Percentiles rank a stretch among this genome's conserved stretches.
Conservation (phyloP, 1,140 invertebrate species). For the Meloidogyne hapla region DNA sequence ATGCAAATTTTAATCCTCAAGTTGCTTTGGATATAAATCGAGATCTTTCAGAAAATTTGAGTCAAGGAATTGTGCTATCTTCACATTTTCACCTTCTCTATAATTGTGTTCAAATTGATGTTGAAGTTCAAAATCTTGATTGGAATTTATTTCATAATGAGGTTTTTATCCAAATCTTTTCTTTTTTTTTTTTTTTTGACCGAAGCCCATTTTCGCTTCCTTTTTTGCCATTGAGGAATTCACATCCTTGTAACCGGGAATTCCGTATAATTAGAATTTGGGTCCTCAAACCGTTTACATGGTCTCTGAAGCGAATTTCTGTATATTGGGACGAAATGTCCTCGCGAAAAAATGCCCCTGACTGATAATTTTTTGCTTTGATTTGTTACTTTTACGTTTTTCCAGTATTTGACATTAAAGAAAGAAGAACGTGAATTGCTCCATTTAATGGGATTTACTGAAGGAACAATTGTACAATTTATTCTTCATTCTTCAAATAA, state of each 20-base stretch:
- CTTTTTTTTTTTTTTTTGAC: not conserved
- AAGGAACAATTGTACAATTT: constrained; percentile 4
- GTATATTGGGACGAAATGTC: no score
- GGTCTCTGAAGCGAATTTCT: no score
- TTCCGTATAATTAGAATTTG: no score
- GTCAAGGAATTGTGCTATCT: constrained; percentile 33
- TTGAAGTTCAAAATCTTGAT: constrained; percentile 23
- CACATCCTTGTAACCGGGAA: no score
- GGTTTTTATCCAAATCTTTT: constrained; percentile 8
- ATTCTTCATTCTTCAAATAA: constrained; percentile 4
- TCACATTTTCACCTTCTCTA: constrained; percentile 44
- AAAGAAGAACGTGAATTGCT: constrained; percentile 33
- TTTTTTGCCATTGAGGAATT: not conserved
- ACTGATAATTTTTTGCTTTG: not conserved
- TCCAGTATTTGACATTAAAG: constrained; percentile 31
- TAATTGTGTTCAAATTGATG: constrained; percentile 43
- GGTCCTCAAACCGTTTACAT: no score
- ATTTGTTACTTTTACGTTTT: constrained; percentile 2
- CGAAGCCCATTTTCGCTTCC: not conserved
- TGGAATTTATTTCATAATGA: constrained; percentile 41
- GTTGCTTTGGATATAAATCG: constrained; percentile 32
- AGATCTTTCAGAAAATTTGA: constrained; percentile 31
- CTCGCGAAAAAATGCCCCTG: no score
- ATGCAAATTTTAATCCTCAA: constrained; percentile 33
- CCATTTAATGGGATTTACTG: constrained; percentile 30